phyloP scores from a whole-genome alignment of 2,797 vertebrate species.

The Sternarchorhynchus goeldii region DNA sequence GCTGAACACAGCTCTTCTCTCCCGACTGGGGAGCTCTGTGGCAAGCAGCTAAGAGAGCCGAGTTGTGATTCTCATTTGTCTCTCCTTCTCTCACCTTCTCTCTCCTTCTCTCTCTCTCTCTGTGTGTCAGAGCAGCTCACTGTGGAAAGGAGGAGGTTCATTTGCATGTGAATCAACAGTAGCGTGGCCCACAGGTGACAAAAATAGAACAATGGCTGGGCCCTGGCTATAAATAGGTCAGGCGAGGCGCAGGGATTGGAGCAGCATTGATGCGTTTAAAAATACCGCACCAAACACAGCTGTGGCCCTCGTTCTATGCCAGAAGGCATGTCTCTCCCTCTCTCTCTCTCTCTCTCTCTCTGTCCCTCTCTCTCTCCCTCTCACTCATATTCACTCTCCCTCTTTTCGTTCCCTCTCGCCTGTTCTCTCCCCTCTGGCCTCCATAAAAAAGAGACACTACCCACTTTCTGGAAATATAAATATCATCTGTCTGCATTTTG shows the following conservation, averaged over 20 bases:
- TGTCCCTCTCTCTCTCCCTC: slow-evolving; percentile 1
- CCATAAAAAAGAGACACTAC: slow-evolving; percentile 50
- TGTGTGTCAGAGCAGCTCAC: slow-evolving; percentile 38
- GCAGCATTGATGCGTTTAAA: slow-evolving; percentile 99
- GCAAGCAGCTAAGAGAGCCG: not conserved
- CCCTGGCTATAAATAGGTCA: slow-evolving; percentile 99
- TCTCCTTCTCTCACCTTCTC: slow-evolving; percentile 16
- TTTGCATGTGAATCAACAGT: slow-evolving; percentile 99
- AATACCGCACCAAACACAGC: slow-evolving; percentile 99
- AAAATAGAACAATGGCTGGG: slow-evolving; percentile 99
- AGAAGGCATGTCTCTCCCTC: slow-evolving; percentile 74
- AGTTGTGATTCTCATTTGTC: slow-evolving; percentile 22
- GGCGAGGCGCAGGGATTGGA: slow-evolving; percentile 94
- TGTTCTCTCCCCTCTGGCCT: slow-evolving; percentile 37
- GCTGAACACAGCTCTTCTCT: slow-evolving; percentile 11
- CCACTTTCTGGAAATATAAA: slow-evolving; percentile 49
- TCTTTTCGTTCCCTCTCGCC: slow-evolving; percentile 9
- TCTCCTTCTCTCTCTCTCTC: slow-evolving; percentile 18
- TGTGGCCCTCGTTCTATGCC: slow-evolving; percentile 87
- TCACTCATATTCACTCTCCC: slow-evolving; percentile 5
- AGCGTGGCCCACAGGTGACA: slow-evolving; percentile 96
- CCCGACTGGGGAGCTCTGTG: not conserved
- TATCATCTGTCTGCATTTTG: slow-evolving; percentile 41
- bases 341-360: slow-evolving; percentile 14
- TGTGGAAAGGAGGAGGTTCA: slow-evolving; percentile 68